phyloP scores from a whole-genome alignment of 2,888 invertebrate genomes.

The Lysandra bellargus region DNA sequence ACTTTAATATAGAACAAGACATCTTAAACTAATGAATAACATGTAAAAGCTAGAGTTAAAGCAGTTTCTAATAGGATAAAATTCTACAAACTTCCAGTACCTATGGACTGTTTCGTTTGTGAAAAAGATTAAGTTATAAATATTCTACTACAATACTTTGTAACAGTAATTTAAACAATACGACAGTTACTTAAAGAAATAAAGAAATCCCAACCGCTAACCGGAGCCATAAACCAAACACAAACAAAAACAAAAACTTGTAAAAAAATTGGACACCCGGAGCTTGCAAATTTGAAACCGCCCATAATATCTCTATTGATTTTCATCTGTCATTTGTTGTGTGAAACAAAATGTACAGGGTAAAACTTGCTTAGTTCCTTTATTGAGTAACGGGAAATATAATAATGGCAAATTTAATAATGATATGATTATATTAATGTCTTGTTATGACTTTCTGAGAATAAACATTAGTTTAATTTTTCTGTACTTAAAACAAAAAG shows the following conservation, averaged over 20 bases:
- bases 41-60: too few relatives aligned
- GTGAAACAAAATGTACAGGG: not conserved
- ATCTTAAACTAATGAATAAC: too few relatives aligned
- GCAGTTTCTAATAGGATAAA: too few relatives aligned
- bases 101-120: not conserved
- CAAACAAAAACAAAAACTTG: conserved; percentile 25
- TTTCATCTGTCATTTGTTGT: conserved; percentile 13
- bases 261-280: not conserved
- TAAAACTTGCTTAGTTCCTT: not conserved
- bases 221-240: conserved; percentile 11
- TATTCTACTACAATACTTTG: not conserved
- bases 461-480: not conserved
- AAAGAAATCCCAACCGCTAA: conserved; percentile 8
- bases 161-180: not conserved
- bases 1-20: too few relatives aligned
- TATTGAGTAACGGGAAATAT: not conserved
- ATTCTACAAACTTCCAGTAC: not conserved
- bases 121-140: not conserved
- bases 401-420: not conserved
- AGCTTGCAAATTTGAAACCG: conserved; percentile 26
- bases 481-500: too few relatives aligned
- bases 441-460: not conserved
- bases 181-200: conserved; percentile 5
- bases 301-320: conserved; percentile 9
- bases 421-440: not conserved